Evolutionary conservation across 2,113 vertebrate genomes (phyloP), one percentile per base, ranked within the genome.

Genomic region (Cinclus mexicanus): DNA sequence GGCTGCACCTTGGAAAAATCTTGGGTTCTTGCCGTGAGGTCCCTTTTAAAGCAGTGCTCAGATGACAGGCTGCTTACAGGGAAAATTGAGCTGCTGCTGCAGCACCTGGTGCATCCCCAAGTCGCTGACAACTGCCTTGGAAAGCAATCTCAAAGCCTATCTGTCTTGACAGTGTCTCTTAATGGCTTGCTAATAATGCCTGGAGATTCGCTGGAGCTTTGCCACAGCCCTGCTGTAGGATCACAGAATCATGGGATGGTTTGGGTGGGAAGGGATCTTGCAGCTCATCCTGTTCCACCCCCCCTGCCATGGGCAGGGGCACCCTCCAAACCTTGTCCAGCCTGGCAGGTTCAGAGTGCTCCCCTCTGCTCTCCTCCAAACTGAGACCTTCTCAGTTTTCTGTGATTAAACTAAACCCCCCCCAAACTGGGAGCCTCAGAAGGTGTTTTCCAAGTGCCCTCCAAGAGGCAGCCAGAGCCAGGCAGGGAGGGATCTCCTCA

Each of bases 141-240:
- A 80, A 86, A 89, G 81, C 68, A 41, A 16, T 89, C 87, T 83
- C 35, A 61, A 77, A 92, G 77, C 77, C 63, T 89, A 0, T 91
- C 76, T 53, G 72, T 76, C 95, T 83, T 89, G 92, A 75, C 84
- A 84, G 87, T 50, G 60, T 76, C 69, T 87, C 81, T 87, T 84
- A 81, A 89, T 84, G 74, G 91, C 92, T 92, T 80, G 37, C 93
- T 94, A 55, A 78, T 77, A 91, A 89, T 25, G 84, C 81, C 65
- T 37, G 28, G 46, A 78, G 87, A 49, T 92, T 17, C 71, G 77
- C 68, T 89, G 93, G 87, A 83, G 89, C 63, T 28, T 41, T 92
- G 89, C 87, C 89, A 39, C 72, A 53, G 76, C 59, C 75, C 68
- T 50, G 71, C 87, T 92, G 52, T 15, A 33, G 42, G 83, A 35